phyloP scores from a whole-genome alignment of 2,797 vertebrate species.

The Sebastes taczanowskii region DNA sequence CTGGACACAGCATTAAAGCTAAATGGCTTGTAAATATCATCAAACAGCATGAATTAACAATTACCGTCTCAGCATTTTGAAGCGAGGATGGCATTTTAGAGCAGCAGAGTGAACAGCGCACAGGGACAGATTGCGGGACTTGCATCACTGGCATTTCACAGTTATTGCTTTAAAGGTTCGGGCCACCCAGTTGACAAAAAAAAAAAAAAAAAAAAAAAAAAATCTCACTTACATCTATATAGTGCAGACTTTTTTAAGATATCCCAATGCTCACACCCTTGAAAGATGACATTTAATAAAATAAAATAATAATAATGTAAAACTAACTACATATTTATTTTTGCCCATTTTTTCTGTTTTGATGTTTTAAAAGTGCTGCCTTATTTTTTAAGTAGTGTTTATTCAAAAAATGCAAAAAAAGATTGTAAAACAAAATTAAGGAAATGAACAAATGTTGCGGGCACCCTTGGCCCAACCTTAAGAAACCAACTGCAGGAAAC shows the following conservation, averaged over 20 bases:
- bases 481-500: not conserved
- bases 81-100: not conserved
- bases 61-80: conserved; percentile 17
- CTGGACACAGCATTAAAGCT: conserved; percentile 23
- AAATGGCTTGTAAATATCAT: conserved; percentile 62
- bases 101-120: not conserved
- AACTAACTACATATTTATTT: not conserved
- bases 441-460: not conserved
- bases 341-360: not conserved
- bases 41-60: conserved; percentile 34
- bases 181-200: not conserved
- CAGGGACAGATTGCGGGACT: not conserved
- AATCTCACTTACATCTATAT: not conserved
- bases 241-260: not conserved
- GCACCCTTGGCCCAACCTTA: not conserved
- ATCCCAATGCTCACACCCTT: not conserved
- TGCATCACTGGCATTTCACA: not conserved
- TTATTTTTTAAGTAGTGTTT: not conserved
- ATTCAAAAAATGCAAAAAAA: not conserved
- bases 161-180: not conserved
- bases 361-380: no score
- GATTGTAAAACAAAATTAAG: not conserved
- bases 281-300: not conserved
- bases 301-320: not conserved
- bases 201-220: rapidly evolving